Evolutionary conservation across 2,888 invertebrate species (phyloP), one percentile per base, ranked within the genome.

Genomic region (Caenorhabditis uteleia): DNA sequence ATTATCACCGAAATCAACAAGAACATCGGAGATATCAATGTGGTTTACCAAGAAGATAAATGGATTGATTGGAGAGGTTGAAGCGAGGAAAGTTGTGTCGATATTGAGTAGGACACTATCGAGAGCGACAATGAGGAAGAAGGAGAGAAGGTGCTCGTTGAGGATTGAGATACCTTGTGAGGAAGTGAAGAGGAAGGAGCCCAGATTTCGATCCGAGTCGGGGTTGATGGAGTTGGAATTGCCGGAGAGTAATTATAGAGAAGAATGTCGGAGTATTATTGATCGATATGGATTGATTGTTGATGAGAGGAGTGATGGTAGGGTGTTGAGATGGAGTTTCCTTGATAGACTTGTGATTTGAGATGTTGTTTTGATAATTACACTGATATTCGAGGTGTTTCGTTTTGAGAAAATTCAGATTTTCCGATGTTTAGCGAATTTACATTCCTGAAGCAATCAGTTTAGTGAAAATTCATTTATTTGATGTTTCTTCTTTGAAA

Each of bases 281-380:
- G 65, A 65, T 34, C 49, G 48, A 16, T 59, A 65, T 50, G 65
- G 65, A 3, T 31, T 65, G 12, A 54, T 65, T 26, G 54, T 65
- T 3, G 54, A 64, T 46, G 10, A 44, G 29, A 50, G 45, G 29
- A 44, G 55, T 39, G 58, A 58, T 34, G 58, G 50, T 58, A 46
- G n/a, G n/a, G n/a, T n/a, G n/a, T 25, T 2, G 0, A 16, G 21
- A 5, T n/a, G n/a, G n/a, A n/a, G n/a, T n/a, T n/a, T n/a, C n/a
- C n/a, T n/a, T n/a, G n/a, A n/a, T n/a, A n/a, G n/a, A n/a, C n/a
- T n/a, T n/a, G n/a, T n/a, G n/a, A n/a, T n/a, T n/a, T n/a, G n/a
- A n/a, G n/a, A n/a, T n/a, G n/a, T n/a, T n/a, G n/a, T n/a, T n/a
- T n/a, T n/a, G n/a, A n/a, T n/a, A n/a, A n/a, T n/a, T n/a, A n/a